These are phyloP conservation scores for Dipodomys stephensi DNA, from an alignment of 2,113 vertebrate species.

Conservation along the genomic window DNA sequence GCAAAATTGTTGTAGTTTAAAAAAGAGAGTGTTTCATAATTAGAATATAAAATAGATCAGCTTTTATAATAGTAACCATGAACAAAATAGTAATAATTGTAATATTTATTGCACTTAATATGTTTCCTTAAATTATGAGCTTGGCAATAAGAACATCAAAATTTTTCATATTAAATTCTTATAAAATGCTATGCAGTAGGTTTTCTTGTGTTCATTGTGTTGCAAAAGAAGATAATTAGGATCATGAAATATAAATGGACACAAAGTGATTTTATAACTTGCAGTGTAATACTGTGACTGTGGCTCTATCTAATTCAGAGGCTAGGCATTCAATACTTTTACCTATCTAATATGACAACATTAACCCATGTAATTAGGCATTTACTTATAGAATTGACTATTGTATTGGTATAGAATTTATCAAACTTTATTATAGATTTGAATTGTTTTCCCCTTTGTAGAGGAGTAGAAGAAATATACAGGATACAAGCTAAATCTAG, in stretches of 20 bases:
- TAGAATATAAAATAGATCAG: background rate
- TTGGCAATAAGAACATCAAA: background rate
- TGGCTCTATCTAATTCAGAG: background rate
- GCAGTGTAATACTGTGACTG: background rate
- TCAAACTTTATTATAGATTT: too few species aligned
- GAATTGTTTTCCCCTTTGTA: background rate
- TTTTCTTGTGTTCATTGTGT: background rate
- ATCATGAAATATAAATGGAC: background rate
- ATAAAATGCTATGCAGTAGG: background rate
- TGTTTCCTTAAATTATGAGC: background rate
- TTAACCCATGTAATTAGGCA: background rate
- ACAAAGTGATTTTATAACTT: background rate
- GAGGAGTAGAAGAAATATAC: background rate
- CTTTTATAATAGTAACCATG: background rate
- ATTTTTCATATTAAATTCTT: slow-evolving; percentile 20
- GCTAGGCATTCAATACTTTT: too few species aligned
- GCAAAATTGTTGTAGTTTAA: background rate
- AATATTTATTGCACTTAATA: background rate
- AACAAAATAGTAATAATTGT: background rate
- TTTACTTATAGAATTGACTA: too few species aligned
- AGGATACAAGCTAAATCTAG: background rate
- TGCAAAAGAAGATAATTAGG: background rate
- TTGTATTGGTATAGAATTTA: too few species aligned
- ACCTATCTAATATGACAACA: too few species aligned
- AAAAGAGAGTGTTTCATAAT: background rate